Percentiles rank a stretch among this genome's conserved stretches.
Evolutionary conservation across 2,888 invertebrate species (phyloP).

Genomic region (Caenorhabditis sinica): DNA sequence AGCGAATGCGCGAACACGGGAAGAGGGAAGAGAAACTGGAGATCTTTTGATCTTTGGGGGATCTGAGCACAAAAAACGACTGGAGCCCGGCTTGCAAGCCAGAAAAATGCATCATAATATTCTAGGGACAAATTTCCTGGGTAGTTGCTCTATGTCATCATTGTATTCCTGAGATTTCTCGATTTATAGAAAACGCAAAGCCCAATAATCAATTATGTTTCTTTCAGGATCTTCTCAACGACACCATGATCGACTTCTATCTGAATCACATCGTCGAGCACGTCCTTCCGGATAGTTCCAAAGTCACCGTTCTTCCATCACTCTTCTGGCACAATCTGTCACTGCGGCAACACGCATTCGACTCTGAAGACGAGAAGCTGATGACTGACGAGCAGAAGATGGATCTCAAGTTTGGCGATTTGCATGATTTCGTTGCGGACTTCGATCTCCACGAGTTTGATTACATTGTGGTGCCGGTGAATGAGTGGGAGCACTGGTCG

Average conservation of each 20-base stretch:
- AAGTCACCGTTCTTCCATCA: constrained; percentile 77
- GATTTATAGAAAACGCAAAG: not conserved
- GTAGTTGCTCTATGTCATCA: no score
- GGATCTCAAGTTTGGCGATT: constrained; percentile 72
- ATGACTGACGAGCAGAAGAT: constrained; percentile 63
- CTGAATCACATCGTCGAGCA: constrained; percentile 80
- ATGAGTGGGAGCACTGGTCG: constrained; percentile 82
- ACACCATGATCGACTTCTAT: constrained; percentile 81
- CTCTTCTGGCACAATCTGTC: constrained; percentile 79
- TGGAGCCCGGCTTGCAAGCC: no score
- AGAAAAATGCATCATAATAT: no score
- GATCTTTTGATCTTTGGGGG: constrained; percentile 16
- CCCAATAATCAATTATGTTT: not conserved
- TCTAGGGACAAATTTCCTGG: no score
- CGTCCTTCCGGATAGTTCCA: constrained; percentile 74
- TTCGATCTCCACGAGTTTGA: constrained; percentile 81
- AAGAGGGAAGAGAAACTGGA: not conserved
- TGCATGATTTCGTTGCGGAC: constrained; percentile 77
- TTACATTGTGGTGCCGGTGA: constrained; percentile 79
- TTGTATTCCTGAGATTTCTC: no score
- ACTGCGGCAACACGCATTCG: constrained; percentile 66
- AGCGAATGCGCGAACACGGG: constrained; percentile 6
- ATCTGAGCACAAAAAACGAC: no score
- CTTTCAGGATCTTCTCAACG: constrained; percentile 77
- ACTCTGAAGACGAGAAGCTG: constrained; percentile 63